phyloP scores from a whole-genome alignment of 2,888 invertebrate species.

The Drosophila mercatorum region DNA sequence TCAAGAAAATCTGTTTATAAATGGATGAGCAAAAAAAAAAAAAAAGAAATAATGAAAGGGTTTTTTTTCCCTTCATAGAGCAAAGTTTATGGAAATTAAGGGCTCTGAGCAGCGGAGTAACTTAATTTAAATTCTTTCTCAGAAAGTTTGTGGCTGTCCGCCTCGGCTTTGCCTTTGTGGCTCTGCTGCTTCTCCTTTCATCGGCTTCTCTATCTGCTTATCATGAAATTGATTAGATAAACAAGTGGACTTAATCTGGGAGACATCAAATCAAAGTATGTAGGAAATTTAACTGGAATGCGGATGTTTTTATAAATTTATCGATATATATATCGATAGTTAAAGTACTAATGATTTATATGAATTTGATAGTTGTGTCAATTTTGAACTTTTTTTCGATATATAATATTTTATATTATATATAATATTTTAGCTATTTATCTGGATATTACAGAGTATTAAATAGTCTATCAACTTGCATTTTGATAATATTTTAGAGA shows the following conservation, averaged over 20 bases:
- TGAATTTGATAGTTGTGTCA: too few relatives aligned
- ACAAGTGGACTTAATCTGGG: not conserved
- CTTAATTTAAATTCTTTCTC: slow-evolving; percentile 7
- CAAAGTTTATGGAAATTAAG: slow-evolving; percentile 6
- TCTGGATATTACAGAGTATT: too few relatives aligned
- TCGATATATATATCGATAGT: not conserved
- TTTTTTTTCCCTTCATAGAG: slow-evolving; percentile 1
- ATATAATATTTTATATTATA: too few relatives aligned
- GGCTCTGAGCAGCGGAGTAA: not conserved
- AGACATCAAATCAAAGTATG: too few relatives aligned
- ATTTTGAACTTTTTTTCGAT: too few relatives aligned
- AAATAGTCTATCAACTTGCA: too few relatives aligned
- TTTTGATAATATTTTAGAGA: too few relatives aligned
- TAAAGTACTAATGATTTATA: too few relatives aligned
- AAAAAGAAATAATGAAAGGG: not conserved
- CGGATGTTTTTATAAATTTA: not conserved
- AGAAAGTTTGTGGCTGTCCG: not conserved
- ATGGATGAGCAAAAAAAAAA: not conserved
- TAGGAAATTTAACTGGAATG: too few relatives aligned
- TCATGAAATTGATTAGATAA: not conserved
- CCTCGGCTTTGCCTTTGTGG: not conserved
- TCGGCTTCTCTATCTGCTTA: not conserved
- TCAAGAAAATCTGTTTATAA: slow-evolving; percentile 9
- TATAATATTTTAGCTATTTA: too few relatives aligned
- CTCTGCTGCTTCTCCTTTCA: too few relatives aligned